Evolutionary conservation across 2,888 invertebrate species (phyloP).

Genomic region (Junonia oenone): DNA sequence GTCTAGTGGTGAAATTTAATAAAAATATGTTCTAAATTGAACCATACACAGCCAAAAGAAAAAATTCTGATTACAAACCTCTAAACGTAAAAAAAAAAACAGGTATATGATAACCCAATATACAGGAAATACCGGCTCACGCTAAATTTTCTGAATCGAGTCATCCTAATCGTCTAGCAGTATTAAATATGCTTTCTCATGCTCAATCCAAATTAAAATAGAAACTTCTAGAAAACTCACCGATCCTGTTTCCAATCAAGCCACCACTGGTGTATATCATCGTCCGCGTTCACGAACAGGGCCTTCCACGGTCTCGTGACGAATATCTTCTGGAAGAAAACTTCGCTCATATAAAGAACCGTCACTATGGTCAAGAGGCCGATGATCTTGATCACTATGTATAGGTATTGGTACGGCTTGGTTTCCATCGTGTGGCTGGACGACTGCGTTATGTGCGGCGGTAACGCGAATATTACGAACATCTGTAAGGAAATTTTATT

Average conservation of each 20-base stretch:
- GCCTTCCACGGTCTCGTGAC: conserved; percentile 97
- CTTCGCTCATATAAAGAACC: conserved; percentile 94
- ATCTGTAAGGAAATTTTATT: conserved; percentile 76
- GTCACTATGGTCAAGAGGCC: conserved; percentile 91
- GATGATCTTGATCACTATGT: conserved; percentile 91
- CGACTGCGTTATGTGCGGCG: conserved; percentile 88
- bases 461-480: conserved; percentile 87
- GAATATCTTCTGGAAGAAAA: conserved; percentile 97
- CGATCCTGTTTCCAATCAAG: conserved; percentile 93
- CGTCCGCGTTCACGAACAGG: conserved; percentile 95
- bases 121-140: no score
- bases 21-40: no score
- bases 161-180: no score
- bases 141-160: no score
- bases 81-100: no score
- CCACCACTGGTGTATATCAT: conserved; percentile 98
- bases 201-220: no score
- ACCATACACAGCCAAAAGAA: no score
- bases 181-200: no score
- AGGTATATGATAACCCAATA: no score
- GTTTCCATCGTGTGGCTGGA: conserved; percentile 87
- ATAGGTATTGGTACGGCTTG: conserved; percentile 91
- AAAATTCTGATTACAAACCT: no score
- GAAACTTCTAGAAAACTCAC: conserved; percentile 38
- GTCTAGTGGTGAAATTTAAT: no score